phyloP scores from a whole-genome alignment of 2,888 invertebrate genomes.

The Deroplatys truncata region DNA sequence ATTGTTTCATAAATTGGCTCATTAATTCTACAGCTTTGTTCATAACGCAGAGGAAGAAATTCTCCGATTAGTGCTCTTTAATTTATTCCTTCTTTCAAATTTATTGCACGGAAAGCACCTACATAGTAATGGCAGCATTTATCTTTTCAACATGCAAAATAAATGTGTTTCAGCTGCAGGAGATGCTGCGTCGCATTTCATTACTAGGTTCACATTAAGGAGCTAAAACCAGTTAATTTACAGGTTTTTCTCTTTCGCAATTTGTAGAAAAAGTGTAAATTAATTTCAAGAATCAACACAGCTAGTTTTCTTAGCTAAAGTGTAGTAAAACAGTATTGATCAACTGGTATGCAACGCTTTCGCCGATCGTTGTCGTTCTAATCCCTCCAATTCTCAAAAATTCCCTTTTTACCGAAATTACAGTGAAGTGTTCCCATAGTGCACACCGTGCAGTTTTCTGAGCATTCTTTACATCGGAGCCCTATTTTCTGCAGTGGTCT shows the following conservation, averaged over 20 bases:
- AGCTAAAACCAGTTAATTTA: not conserved
- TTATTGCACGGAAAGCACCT: not conserved
- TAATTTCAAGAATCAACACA: no score
- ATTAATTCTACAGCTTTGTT: not conserved
- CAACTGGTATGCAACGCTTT: no score
- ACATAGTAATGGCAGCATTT: not conserved
- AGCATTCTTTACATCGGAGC: no score
- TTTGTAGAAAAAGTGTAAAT: no score
- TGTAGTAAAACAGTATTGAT: no score
- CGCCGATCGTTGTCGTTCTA: no score
- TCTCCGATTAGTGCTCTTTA: not conserved
- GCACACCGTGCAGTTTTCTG: no score
- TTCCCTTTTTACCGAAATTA: no score
- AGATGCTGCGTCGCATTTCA: not conserved
- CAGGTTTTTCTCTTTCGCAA: not conserved
- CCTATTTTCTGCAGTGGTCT: no score
- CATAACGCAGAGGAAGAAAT: not conserved
- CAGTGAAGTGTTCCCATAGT: no score
- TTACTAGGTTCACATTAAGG: not conserved
- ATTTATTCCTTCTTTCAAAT: not conserved
- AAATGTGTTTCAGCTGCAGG: not conserved
- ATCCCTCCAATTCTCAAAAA: no score
- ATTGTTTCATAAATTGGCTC: not conserved
- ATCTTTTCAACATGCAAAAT: not conserved
- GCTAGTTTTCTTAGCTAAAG: no score